Evolutionary conservation across 2,113 vertebrate genomes (phyloP), one percentile per base, ranked within the genome.

Genomic region (Tragulus kanchil): DNA sequence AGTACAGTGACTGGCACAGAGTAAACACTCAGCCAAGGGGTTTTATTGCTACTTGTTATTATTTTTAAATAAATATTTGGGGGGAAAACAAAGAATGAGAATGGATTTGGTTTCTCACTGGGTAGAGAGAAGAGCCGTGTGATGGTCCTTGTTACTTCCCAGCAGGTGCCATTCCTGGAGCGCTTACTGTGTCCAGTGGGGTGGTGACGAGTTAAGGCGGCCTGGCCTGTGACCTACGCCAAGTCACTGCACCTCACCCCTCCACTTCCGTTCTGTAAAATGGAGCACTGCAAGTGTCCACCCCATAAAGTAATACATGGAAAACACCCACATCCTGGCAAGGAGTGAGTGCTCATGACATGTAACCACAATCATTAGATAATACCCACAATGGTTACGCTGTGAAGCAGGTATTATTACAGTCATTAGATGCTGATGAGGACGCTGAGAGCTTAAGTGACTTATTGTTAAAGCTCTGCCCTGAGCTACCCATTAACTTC

Each of bases 251-350:
- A 42, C 48, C 42, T 50, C 21, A 12, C 8, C 89, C 77, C 85
- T 95, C 58, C 26, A 69, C 83, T 90, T 96, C 48, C 71, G 67
- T 83, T 36, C 89, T 86, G 7, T 90, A 67, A 94, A 94, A 85
- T 62, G n/a, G 64, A 73, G 3, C 52, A 75, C 58, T 52, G 11
- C 1, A 10, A 25, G 21, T 59, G 17, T 59, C 23, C 16, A n/a
- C 1, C 0, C 9, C 56, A 9, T 79, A 45, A 31, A 8, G 11
- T 50, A 61, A 28, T 3, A 23, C 1, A 4, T 42, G 50, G 14
- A 58, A 52, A 81, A 19, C 15, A 88, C 52, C 26, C 31, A 3
- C 61, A 59, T 56, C 50, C 52, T 90, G 26, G 61, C 13, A 89
- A 75, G 65, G 61, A 62, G 21, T 36, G 14, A 84, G 58, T 42